Conservation (phyloP, 2,888 invertebrate genomes). For the Drosophila anomelani region DNA sequence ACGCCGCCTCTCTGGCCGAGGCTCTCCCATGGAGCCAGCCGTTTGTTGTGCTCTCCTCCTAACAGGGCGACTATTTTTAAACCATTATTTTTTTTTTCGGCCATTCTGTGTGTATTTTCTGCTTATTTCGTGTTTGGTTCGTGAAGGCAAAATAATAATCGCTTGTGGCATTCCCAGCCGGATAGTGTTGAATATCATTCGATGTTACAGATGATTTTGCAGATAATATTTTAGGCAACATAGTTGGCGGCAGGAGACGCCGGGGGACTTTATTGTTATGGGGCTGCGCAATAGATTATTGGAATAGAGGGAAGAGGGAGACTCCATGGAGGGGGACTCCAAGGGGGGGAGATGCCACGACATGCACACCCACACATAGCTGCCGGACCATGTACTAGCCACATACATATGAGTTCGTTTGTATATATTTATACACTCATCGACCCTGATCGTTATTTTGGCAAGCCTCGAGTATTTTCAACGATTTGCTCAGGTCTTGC, state of each 20-base stretch:
- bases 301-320: constrained; percentile 1
- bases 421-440: constrained; percentile 35
- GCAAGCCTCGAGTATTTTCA: constrained; percentile 51
- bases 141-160: constrained; percentile 76
- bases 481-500: constrained; percentile 34
- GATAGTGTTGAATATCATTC: constrained; percentile 83
- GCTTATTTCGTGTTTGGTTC: constrained; percentile 37
- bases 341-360: constrained; percentile 1
- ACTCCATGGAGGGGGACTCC: too few relatives aligned
- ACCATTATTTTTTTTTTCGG: constrained; percentile 34
- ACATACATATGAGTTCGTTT: constrained; percentile 1
- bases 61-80: constrained; percentile 66
- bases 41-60: constrained; percentile 41
- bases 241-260: background rate
- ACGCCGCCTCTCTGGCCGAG: constrained; percentile 42
- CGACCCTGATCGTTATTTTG: constrained; percentile 79
- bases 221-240: constrained; percentile 60
- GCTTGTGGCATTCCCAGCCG: constrained; percentile 71
- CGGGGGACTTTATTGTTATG: constrained; percentile 18
- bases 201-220: constrained; percentile 74
- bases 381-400: constrained; percentile 27
- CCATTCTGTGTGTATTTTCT: constrained; percentile 39
- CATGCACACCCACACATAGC: constrained; percentile 1
- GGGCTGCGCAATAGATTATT: constrained; percentile 45
- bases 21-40: constrained; percentile 41